phyloP scores from a whole-genome alignment of 1,140 invertebrate species.

The Orchesella cincta region DNA sequence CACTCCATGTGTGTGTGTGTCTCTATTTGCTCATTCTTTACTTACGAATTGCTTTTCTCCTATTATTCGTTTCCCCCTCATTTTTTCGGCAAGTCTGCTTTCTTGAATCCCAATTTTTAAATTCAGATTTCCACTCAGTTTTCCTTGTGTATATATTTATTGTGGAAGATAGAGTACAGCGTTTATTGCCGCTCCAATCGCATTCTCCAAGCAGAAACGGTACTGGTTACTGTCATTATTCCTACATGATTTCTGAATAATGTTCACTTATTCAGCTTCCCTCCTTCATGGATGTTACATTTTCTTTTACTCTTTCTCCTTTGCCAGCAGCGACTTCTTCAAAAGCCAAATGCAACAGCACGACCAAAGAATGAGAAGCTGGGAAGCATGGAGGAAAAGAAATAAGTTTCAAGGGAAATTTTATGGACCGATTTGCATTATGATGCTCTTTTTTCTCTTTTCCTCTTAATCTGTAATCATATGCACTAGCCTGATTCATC shows the following conservation, averaged over 20 bases:
- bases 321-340: too few relatives aligned
- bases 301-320: not conserved
- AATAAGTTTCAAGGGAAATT: constrained; percentile 19
- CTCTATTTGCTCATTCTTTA: too few relatives aligned
- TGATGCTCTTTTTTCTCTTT: not conserved
- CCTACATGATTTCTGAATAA: not conserved
- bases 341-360: not conserved
- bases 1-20: too few relatives aligned
- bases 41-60: too few relatives aligned
- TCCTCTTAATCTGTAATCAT: constrained; percentile 12
- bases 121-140: too few relatives aligned
- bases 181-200: not conserved
- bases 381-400: not conserved
- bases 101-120: too few relatives aligned
- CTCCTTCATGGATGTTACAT: not conserved
- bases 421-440: constrained; percentile 20
- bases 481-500: not conserved
- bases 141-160: too few relatives aligned
- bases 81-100: too few relatives aligned
- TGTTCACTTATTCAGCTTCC: constrained; percentile 4
- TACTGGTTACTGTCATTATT: constrained; percentile 8
- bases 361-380: not conserved
- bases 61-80: too few relatives aligned
- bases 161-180: too few relatives aligned
- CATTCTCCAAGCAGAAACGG: not conserved